Conservation (phyloP, 2,888 invertebrate species). For the Drosophila testacea region DNA sequence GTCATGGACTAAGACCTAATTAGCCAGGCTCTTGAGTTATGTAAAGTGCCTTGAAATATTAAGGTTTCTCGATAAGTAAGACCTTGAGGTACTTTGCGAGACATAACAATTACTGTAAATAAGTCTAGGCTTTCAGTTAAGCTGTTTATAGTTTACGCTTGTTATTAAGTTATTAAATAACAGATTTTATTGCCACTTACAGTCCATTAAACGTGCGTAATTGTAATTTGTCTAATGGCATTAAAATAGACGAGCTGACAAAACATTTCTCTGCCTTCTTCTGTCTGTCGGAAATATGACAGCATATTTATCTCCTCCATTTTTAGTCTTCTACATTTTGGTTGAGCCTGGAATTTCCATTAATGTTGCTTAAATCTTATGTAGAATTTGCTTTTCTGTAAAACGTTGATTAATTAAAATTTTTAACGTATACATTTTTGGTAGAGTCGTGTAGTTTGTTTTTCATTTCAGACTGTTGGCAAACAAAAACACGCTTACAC, state of each 20-base stretch:
- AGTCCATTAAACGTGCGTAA: slow-evolving; percentile 25
- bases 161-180: slow-evolving; percentile 29
- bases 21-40: slow-evolving; percentile 49
- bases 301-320: slow-evolving; percentile 2
- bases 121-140: slow-evolving; percentile 8
- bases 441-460: background rate
- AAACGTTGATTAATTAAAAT: background rate
- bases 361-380: background rate
- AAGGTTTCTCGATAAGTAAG: background rate
- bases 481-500: background rate
- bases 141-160: slow-evolving; percentile 47
- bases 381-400: background rate
- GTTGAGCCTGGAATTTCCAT: background rate
- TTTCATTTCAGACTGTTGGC: background rate
- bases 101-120: background rate
- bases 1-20: slow-evolving; percentile 47
- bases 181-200: slow-evolving; percentile 26
- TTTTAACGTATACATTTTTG: background rate
- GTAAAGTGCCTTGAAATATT: background rate
- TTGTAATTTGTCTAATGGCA: slow-evolving; percentile 30
- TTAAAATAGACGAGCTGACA: slow-evolving; percentile 15
- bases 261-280: background rate
- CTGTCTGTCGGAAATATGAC: background rate
- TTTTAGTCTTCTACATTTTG: background rate
- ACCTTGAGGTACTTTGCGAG: background rate